Evolutionary conservation across 2,888 invertebrate species (phyloP), one percentile per base, ranked within the genome.

Genomic region (Lepidochrysops patricia): DNA sequence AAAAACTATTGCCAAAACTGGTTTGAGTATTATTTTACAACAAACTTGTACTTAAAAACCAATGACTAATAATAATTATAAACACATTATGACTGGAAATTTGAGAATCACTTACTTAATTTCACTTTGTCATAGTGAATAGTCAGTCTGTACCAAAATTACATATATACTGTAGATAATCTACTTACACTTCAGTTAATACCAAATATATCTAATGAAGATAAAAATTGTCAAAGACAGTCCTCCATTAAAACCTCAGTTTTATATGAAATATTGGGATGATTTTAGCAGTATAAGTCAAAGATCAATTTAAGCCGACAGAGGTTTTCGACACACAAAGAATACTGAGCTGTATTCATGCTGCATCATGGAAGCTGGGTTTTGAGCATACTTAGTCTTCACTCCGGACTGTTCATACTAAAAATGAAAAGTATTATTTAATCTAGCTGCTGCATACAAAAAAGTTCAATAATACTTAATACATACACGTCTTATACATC

Each of bases 341-440:
- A 96, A 98, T 0, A 97, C 94, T 60, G 97, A 97, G 72, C 95
- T 93, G 72, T 98, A 98, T 72, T 96, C 94, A 71, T 97, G 96
- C 68, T 96, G 95, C 71, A 98, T 91, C 98, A 98, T 98, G 0
- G 97, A 97, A 63, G 93, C 92, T 0, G 95, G 94, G 80, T 98
- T 98, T 80, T 98, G 97, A 4, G 97, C 96, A 80, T 98, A 98
- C 71, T 95, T 94, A 37, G 97, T 96, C 72, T 94, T 94, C 0
- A 97, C 90, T 12, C 94, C 93, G 0, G 92, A 93, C 71, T 94
- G 89, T 75, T 96, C 95, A 82, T 94, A 95, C 94, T 95, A 90
- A 60, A 85, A 81, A 67, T 19, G 5, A 43, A 50, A 54, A 43
- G 12, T 32, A 60, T 26, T 7, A 57, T 15, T 19, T 37, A 37